A percentile compares a stretch with the other conserved stretches of the same genome.
These are phyloP conservation scores for Anthoptus insignis DNA, from an alignment of 2,888 invertebrate genomes.

Conservation along the genomic window DNA sequence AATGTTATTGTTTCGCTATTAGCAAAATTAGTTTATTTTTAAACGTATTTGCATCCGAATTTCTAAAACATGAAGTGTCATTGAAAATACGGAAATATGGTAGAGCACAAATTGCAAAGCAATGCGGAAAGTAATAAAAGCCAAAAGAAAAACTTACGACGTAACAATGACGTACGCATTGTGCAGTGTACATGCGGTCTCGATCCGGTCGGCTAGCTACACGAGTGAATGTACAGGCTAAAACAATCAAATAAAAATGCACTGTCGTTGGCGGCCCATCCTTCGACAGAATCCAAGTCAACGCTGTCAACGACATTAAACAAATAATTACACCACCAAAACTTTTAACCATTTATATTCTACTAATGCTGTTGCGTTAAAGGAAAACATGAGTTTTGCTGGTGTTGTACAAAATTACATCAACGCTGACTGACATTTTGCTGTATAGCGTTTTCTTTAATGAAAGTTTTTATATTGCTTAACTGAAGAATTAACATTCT, in stretches of 20 bases:
- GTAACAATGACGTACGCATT: conserved; percentile 64
- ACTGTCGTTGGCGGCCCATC: conserved; percentile 27
- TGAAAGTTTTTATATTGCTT: neutral
- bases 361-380: neutral
- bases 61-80: neutral
- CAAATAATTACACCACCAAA: conserved; percentile 20
- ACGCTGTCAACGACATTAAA: conserved; percentile 20
- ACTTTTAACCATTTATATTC: conserved; percentile 13
- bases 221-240: conserved; percentile 70
- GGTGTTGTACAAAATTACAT: conserved; percentile 21
- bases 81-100: neutral
- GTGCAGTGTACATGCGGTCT: conserved; percentile 78
- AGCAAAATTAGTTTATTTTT: too few species aligned
- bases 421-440: conserved; percentile 16
- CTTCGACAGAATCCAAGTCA: neutral
- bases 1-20: too few species aligned
- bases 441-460: neutral
- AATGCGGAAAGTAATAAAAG: conserved; percentile 40
- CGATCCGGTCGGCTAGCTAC: conserved; percentile 74
- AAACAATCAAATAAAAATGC: conserved; percentile 61
- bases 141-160: conserved; percentile 39
- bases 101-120: conserved; percentile 37
- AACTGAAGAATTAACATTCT: too few species aligned
- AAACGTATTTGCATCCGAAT: too few species aligned
- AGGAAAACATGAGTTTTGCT: conserved; percentile 23